Conservation (phyloP, 1,140 invertebrate genomes). For the Papilio xuthus region DNA sequence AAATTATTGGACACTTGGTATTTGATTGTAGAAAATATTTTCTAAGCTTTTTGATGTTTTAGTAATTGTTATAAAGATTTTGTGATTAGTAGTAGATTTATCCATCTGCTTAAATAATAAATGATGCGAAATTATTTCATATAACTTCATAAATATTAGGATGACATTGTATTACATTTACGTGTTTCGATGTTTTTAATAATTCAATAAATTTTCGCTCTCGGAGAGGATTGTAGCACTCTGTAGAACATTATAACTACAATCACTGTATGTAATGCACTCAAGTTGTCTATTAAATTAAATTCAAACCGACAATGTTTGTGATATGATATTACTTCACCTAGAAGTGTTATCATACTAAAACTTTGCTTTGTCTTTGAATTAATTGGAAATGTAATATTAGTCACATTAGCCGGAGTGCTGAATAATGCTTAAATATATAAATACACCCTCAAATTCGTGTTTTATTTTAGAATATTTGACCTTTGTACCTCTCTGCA, state of each 20-base stretch:
- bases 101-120: not conserved
- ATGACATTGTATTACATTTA: not conserved
- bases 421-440: constrained; percentile 63
- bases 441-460: constrained; percentile 50
- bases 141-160: not conserved
- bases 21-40: not conserved
- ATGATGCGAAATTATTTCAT: not conserved
- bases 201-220: constrained; percentile 19
- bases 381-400: constrained; percentile 52
- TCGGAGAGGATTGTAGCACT: constrained; percentile 64
- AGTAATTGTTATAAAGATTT: constrained; percentile 16
- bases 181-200: constrained; percentile 40
- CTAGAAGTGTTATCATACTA: constrained; percentile 40
- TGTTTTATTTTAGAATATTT: constrained; percentile 45
- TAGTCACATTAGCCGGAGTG: constrained; percentile 57
- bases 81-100: constrained; percentile 25
- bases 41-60: constrained; percentile 8
- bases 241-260: constrained; percentile 54
- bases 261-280: constrained; percentile 58
- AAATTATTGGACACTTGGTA: not conserved
- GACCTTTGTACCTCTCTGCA: no score
- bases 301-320: constrained; percentile 53
- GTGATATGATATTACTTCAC: constrained; percentile 41
- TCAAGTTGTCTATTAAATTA: constrained; percentile 49
- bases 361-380: constrained; percentile 71